phyloP scores from a whole-genome alignment of 2,113 vertebrate genomes.

The Apistogramma diplotaenia region DNA sequence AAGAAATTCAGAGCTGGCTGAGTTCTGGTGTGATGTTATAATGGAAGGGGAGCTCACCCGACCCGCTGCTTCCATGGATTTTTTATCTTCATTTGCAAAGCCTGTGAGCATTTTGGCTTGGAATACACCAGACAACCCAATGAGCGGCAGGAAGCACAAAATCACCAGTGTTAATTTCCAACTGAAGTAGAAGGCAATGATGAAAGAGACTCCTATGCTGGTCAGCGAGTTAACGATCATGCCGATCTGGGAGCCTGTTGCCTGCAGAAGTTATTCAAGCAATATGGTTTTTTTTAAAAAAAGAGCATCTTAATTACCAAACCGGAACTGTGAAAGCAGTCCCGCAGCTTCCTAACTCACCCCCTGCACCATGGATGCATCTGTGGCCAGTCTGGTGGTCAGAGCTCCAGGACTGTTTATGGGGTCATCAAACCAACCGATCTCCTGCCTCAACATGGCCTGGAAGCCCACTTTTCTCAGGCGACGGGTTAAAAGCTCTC shows the following conservation, averaged over 20 bases:
- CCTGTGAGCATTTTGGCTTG: slow-evolving; percentile 79
- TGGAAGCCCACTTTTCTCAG: slow-evolving; percentile 78
- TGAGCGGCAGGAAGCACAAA: slow-evolving; percentile 76
- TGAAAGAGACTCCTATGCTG: slow-evolving; percentile 74
- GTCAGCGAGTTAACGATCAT: slow-evolving; percentile 78
- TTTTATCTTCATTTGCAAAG: slow-evolving; percentile 77
- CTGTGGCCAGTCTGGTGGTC: slow-evolving; percentile 78
- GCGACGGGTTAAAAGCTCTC: slow-evolving; percentile 77
- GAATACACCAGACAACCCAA: slow-evolving; percentile 72
- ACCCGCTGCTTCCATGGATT: slow-evolving; percentile 75
- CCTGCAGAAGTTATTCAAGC: slow-evolving; percentile 56
- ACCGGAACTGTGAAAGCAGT: background rate
- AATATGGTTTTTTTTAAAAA: background rate
- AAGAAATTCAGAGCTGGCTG: background rate
- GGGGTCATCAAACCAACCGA: slow-evolving; percentile 79
- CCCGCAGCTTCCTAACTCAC: slow-evolving; percentile 46
- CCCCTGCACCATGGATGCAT: slow-evolving; percentile 80
- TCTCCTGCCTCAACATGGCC: slow-evolving; percentile 77
- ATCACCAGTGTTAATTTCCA: slow-evolving; percentile 81
- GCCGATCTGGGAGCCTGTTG: slow-evolving; percentile 80
- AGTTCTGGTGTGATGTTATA: background rate
- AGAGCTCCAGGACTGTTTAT: slow-evolving; percentile 78
- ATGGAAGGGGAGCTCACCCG: slow-evolving; percentile 54
- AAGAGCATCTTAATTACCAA: background rate
- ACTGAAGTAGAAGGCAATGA: slow-evolving; percentile 80